Percentiles rank a stretch among this genome's conserved stretches.
Conservation (phyloP, 2,797 vertebrate genomes). For the Fringilla coelebs region DNA sequence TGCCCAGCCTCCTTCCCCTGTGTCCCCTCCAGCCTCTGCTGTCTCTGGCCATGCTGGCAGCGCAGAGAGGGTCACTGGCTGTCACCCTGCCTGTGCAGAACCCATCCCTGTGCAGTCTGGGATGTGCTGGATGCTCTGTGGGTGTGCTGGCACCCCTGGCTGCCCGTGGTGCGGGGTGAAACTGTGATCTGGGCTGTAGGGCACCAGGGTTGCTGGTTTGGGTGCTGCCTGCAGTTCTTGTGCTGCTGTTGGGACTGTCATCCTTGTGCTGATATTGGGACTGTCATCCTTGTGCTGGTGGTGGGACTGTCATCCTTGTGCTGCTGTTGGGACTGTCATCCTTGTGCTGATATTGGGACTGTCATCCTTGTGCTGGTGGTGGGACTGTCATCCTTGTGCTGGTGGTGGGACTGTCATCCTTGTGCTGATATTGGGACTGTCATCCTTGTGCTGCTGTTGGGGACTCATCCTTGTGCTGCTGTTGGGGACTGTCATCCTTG, state of each 20-base stretch:
- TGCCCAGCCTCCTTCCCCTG: background rate
- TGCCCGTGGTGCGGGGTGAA: fast-evolving
- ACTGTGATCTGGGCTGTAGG: background rate
- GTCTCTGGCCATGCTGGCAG: background rate
- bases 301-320: too few species aligned
- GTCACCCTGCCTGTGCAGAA: background rate
- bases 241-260: background rate
- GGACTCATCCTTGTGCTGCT: too few species aligned
- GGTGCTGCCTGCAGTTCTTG: background rate
- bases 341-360: too few species aligned
- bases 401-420: too few species aligned
- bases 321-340: too few species aligned
- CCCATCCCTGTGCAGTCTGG: background rate
- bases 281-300: background rate
- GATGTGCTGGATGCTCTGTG: background rate
- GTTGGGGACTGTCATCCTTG: too few species aligned
- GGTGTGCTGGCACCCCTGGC: background rate
- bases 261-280: background rate
- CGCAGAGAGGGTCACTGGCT: background rate
- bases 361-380: too few species aligned
- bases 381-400: too few species aligned
- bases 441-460: too few species aligned
- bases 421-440: too few species aligned
- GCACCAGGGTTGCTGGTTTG: background rate
- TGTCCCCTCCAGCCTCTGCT: background rate